Evolutionary conservation across 2,797 vertebrate genomes (phyloP), one percentile per base, ranked within the genome.

Genomic region (Fistularia tabacaria): DNA sequence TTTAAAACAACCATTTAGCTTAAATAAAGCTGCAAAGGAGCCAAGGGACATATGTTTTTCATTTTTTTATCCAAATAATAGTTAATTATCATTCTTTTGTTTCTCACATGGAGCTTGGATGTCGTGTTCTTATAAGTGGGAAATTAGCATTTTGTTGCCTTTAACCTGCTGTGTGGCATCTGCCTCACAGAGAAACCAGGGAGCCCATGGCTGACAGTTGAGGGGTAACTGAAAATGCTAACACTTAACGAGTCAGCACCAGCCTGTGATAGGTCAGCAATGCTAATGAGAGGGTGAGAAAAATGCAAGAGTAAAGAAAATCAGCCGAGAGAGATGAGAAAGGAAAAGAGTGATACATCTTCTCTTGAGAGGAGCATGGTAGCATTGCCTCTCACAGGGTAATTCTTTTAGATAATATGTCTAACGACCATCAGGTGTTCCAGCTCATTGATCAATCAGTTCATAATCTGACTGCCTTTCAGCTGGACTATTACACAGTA

Each of bases 11-110:
- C 76, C 84, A 66, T 81, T 84, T 83, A 81, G 81, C 84, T 79
- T 65, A 91, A 90, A 91, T 92, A 92, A 92, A 91, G 84, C 80
- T 85, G 68, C 51, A 70, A 80, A 69, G 73, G 59, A 89, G 77
- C 72, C 66, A 45, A 40, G 63, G 42, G 62, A 59, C 49, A 44
- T 6, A 51, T 6, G 3, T 0, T 66, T 49, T 64, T 65, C 46
- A 62, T 73, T 64, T 52, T 55, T 54, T 11, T 41, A 46, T 58
- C 36, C 12, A 6, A 45, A 36, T 36, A 49, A 15, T 57, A 59
- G 50, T 69, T 64, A 49, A 54, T 57, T 9, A 42, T 36, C 10
- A 57, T 46, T 62, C 54, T 62, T 45, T 64, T 54, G 13, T 66
- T 73, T 69, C 56, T 54, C 52, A 52, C 54, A 44, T 51, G 1